Base-by-base conservation (phyloP, 2,888 invertebrate species). In the Ichneumoninae sp. region DNA sequence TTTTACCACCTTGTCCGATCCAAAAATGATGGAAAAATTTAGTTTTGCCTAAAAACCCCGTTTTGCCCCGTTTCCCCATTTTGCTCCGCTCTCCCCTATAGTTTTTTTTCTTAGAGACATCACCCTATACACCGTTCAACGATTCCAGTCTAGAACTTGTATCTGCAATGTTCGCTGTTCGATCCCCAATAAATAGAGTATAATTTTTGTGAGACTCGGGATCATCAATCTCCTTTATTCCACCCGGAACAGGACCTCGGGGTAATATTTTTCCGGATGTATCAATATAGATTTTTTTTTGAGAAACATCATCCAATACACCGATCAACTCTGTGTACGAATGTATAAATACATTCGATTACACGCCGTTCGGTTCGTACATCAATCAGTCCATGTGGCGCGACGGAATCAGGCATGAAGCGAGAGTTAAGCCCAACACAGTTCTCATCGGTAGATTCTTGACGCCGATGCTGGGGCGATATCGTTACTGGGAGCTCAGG, bases 381-480 rank as follows among this genome's bases (percentile, higher is more conserved):
- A 66, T 68, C 72, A 52, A 40, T 50, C 66, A 36, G 40, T 54
- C 54, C 50, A n/a, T 40, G 70, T 47, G 33, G 30, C 54, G 62
- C 36, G 33, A 68, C 22, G n/a, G 77, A 77, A 57, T 40, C 40
- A 47, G 57, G 77, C 68, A 19, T 69, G 47, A 69, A 62, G 72
- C 50, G 26, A 69, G 62, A 78, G 52, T 69, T n/a, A 22, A 54
- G 69, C 60, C 77, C 52, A 68, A 66, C 72, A 16, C 19, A 72
- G 22, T 82, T 69, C 69, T 78, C 78, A 74, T 78, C n/a, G 30
- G 52, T 47, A 79, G 83, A 79, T 83, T 75, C 40, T 65, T 30
- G 65, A 71, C 62, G 65, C 50, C 65, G 70, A 71, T 71, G 65
- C 52, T 52, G 50, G n/a, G 52, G 36, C 62, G 79, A 71, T 79